Percentiles rank a stretch among this genome's conserved stretches.
phyloP scores from a whole-genome alignment of 2,113 vertebrate species.

The Nicator chloris region DNA sequence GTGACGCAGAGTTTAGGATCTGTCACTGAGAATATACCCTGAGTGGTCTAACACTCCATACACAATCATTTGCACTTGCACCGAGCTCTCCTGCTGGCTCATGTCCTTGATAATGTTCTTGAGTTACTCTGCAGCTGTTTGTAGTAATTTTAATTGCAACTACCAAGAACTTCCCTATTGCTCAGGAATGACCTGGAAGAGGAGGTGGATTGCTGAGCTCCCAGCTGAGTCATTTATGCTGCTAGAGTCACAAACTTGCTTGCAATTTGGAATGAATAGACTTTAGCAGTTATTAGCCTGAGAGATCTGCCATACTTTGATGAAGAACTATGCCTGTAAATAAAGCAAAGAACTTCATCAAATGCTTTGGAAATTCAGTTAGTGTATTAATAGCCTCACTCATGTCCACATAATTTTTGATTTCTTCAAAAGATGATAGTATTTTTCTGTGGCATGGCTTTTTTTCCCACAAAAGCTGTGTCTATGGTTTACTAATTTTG shows the following conservation, averaged over 20 bases:
- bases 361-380: background rate
- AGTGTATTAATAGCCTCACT: background rate
- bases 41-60: background rate
- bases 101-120: background rate
- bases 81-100: background rate
- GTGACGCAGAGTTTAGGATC: background rate
- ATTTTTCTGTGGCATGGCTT: background rate
- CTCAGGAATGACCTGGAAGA: background rate
- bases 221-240: background rate
- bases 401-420: background rate
- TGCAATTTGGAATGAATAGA: background rate
- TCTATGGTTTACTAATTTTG: background rate
- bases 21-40: accelerated
- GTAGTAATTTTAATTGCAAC: background rate
- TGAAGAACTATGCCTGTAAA: background rate
- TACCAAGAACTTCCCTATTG: background rate
- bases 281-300: background rate
- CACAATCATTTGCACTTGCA: background rate
- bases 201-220: background rate
- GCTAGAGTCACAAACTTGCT: background rate
- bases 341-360: background rate
- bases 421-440: background rate
- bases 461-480: background rate
- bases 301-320: background rate
- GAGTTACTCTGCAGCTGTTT: background rate